Percentiles rank a stretch among this genome's conserved stretches.
These are phyloP conservation scores for Andricus curvator DNA, from an alignment of 2,888 invertebrate genomes.

Conservation along the genomic window DNA sequence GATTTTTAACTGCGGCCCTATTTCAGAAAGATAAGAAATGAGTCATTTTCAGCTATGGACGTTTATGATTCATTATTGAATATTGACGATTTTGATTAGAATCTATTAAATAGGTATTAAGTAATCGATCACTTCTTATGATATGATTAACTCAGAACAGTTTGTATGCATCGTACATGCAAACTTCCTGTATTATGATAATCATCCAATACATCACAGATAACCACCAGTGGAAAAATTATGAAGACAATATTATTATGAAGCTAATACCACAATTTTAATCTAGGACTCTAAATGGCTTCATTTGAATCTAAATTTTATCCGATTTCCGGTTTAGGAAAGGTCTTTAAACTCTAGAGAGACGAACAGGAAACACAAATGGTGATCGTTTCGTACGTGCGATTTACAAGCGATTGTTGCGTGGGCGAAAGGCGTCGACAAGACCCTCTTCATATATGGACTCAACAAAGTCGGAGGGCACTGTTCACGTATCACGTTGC, in stretches of 20 bases:
- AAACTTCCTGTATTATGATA: constrained; percentile 20
- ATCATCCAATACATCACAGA: background rate
- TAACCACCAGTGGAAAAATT: background rate
- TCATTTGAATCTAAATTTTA: constrained; percentile 28
- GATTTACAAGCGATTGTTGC: constrained; percentile 51
- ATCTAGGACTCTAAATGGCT: constrained; percentile 8
- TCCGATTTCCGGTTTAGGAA: constrained; percentile 31
- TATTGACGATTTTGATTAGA: constrained; percentile 20
- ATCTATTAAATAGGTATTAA: constrained; percentile 34
- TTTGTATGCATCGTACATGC: background rate
- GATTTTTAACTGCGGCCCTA: background rate
- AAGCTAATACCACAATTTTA: constrained; percentile 4
- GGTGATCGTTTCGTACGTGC: constrained; percentile 31
- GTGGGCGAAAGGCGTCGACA: constrained; percentile 60
- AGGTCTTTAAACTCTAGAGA: constrained; percentile 32
- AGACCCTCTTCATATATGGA: constrained; percentile 63
- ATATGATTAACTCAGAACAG: constrained; percentile 4
- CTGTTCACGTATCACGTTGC: constrained; percentile 20
- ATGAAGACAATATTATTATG: background rate
- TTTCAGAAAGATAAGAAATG: constrained; percentile 21
- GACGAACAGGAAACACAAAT: constrained; percentile 30
- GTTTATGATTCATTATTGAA: constrained; percentile 31
- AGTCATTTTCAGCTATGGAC: constrained; percentile 25
- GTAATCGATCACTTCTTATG: constrained; percentile 25
- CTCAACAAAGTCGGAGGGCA: constrained; percentile 55